Evolutionary conservation across 2,113 vertebrate species (phyloP), one percentile per base, ranked within the genome.

Genomic region (Otus sunia): DNA sequence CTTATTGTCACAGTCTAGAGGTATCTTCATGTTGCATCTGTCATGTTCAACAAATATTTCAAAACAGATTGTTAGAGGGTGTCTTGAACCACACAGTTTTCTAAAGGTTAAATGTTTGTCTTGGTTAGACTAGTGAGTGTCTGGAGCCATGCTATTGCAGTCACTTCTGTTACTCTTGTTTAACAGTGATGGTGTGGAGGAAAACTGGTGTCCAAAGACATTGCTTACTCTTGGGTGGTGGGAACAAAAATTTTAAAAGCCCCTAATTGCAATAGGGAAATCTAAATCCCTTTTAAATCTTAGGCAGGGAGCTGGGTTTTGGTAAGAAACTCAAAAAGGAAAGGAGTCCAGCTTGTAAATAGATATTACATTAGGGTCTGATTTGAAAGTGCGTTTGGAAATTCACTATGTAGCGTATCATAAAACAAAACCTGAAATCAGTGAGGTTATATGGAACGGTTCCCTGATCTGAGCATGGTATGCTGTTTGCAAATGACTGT

Each of bases 401-500:
- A 91, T 91, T 88, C 53, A 49, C 53, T 86, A 3, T 34, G 39
- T 26, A 78, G 53, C 30, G 43, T 77, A 77, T 52, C 60, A 64
- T 52, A 72, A 92, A 93, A 80, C 47, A 91, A 86, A 87, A 72
- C 77, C 64, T 39, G 43, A 89, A 91, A 94, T 62, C 82, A 68
- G 25, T 64, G 58, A 89, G 73, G 15, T 85, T 87, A 29, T 78
- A 69, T 47, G 41, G 86, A 85, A 75, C 36, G 37, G n/a, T 88
- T 94, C 49, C 50, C 69, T 91, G 73, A 91, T 92, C 72, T 89
- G 76, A 92, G 69, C 63, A 25, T 66, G 45, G 36, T 53, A 60
- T 68, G 80, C 45, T 89, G 64, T 94, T 94, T 91, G 66, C 73
- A 89, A 73, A 94, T 92, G 76, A 58, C 86, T 89, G 30, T 75